These are phyloP conservation scores for Eublepharis macularius DNA, from an alignment of 2,113 vertebrate genomes.

Conservation along the genomic window DNA sequence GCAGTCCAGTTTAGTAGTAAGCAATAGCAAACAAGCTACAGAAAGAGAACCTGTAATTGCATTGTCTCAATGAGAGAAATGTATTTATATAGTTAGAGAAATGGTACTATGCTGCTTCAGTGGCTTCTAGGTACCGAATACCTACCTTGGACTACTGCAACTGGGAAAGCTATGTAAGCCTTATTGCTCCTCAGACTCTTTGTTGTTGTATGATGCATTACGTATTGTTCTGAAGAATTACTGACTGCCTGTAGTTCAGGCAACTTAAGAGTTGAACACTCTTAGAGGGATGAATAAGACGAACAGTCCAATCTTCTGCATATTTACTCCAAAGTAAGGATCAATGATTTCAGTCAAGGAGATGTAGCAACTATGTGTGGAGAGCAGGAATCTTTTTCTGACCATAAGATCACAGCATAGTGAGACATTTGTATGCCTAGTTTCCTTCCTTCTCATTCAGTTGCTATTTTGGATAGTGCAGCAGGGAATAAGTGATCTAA, in stretches of 20 bases:
- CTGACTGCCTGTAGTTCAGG: neutral
- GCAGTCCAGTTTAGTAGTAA: too few relatives aligned
- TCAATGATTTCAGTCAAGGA: neutral
- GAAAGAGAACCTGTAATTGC: too few relatives aligned
- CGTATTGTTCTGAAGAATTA: too few relatives aligned
- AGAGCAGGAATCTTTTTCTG: neutral
- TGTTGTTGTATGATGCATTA: too few relatives aligned
- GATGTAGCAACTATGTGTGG: neutral
- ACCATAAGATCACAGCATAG: neutral
- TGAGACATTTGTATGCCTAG: neutral
- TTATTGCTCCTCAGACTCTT: neutral
- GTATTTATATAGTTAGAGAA: too few relatives aligned
- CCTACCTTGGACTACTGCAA: too few relatives aligned
- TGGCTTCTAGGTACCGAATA: too few relatives aligned
- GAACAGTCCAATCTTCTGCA: neutral
- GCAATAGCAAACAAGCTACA: too few relatives aligned
- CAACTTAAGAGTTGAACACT: neutral
- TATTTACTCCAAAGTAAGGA: neutral
- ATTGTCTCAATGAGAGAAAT: too few relatives aligned
- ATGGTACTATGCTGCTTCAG: too few relatives aligned
- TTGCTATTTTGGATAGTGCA: accelerated
- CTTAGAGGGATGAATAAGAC: neutral
- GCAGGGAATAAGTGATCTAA: accelerated
- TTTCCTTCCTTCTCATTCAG: neutral
- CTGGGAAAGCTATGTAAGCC: neutral